These are phyloP conservation scores for Microctenopoma stevenorrisi DNA, from an alignment of 2,797 vertebrate genomes.

Conservation along the genomic window DNA sequence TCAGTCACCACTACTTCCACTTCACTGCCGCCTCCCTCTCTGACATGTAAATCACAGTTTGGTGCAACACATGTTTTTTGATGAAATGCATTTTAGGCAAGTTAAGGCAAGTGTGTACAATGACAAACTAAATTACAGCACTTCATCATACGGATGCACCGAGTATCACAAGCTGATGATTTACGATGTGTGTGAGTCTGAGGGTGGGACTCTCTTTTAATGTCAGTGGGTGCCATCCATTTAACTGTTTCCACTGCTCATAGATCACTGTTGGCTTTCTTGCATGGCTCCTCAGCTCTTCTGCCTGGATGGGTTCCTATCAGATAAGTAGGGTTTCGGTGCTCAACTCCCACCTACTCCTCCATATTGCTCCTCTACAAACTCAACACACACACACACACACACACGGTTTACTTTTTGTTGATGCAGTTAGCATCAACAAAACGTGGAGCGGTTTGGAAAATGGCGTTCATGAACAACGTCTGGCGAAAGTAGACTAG, in stretches of 20 bases:
- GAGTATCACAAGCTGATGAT: conserved; percentile 40
- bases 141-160: conserved; percentile 52
- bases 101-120: conserved; percentile 36
- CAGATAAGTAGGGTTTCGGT: conserved; percentile 62
- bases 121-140: conserved; percentile 42
- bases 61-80: conserved; percentile 30
- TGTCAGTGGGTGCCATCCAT: conserved; percentile 56
- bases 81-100: conserved; percentile 22
- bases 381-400: not conserved
- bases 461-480: no score
- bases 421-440: no score
- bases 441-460: no score
- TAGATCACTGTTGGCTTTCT: conserved; percentile 62
- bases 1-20: not conserved
- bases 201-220: conserved; percentile 50
- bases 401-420: not conserved
- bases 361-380: conserved; percentile 16
- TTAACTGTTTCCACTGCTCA: conserved; percentile 51
- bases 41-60: conserved; percentile 20
- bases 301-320: conserved; percentile 68
- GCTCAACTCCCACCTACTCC: conserved; percentile 5
- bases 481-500: no score
- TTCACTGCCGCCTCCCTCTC: not conserved
- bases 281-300: conserved; percentile 48
- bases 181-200: conserved; percentile 25